Evolutionary conservation across 2,113 vertebrate species (phyloP).

Genomic region (Neopipo cinnamomea): DNA sequence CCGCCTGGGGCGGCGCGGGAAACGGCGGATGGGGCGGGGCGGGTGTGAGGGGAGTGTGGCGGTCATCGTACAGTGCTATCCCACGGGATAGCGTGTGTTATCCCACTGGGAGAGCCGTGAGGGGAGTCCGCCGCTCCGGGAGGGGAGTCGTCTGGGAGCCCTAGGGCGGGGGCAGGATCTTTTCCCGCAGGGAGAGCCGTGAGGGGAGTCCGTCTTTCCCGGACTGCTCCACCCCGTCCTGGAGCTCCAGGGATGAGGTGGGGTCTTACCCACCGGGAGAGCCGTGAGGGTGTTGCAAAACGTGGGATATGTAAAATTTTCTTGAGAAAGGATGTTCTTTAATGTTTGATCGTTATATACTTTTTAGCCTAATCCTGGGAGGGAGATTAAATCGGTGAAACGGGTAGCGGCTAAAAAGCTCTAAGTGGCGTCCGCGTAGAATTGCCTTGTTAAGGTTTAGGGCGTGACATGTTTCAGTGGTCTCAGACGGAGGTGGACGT

Average conservation of each 20-base stretch:
- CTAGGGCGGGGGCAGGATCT: too few relatives aligned
- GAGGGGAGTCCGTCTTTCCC: fast-evolving
- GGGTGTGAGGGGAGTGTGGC: neutral
- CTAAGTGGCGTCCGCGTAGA: neutral
- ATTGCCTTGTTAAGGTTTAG: neutral
- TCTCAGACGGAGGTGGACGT: neutral
- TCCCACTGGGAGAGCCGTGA: neutral
- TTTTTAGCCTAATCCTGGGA: neutral
- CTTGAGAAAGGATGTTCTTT: neutral
- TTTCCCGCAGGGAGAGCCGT: fast-evolving
- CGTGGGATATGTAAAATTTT: neutral
- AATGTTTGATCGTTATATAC: neutral
- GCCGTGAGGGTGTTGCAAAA: neutral
- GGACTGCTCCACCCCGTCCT: neutral
- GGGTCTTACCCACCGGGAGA: neutral
- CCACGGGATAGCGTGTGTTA: fast-evolving
- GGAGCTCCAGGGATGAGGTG: neutral
- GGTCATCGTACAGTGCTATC: fast-evolving
- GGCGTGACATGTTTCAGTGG: neutral
- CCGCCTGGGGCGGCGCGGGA: neutral
- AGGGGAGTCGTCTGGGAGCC: too few relatives aligned
- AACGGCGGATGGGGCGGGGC: too few relatives aligned
- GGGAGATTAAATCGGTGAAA: neutral
- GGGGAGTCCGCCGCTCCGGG: neutral
- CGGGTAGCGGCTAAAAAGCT: too few relatives aligned